Base-by-base conservation (phyloP, 2,797 vertebrate genomes). In the Perodicticus potto region DNA sequence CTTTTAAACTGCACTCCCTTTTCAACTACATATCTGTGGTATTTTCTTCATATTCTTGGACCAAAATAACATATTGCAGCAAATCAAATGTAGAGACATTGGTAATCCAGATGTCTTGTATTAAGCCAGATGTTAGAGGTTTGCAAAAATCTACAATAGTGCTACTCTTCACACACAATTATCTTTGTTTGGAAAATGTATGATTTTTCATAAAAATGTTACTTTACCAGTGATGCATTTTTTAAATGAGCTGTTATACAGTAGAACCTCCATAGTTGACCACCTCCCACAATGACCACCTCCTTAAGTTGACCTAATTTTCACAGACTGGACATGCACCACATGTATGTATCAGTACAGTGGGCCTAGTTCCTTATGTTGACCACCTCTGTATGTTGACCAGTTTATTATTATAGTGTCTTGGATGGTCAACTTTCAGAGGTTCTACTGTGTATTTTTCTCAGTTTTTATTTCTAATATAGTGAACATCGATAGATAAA, bases 21-120 rank as follows among this genome's bases (percentile, higher is more conserved):
- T 93, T 91, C 7, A 85, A 49, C 25, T 45, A 37, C 3, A 25
- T 83, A 61, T 43, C 72, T 90, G 32, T 73, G 49, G n/a, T 87
- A 40, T 88, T 94, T 91, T 96, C 87, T 94, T 92, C 17, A 49
- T 93, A 67, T 94, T 97, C 73, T 96, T 89, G n/a, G 45, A 91
- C 40, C 12, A 81, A 78, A 93, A 70, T 43, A 92, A 40, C 16
- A 17, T 89, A 82, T 27, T 93, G 7, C 37, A 82, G 65, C 74
- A 93, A 85, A 57, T 72, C 86, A 57, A 94, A 45, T 78, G 32
- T 27, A 59, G 63, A 73, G 90, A 34, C 25, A 94, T 59, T 0
- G 43, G 93, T 32, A 65, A 34, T 93, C 73, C 40, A 91, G 19
- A 77, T 92, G 69, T 92, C 40, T 92, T 94, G 53, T 69, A 25